These are phyloP conservation scores for Plecturocebus donacophilus DNA, from an alignment of 2,113 vertebrate species.

Conservation along the genomic window DNA sequence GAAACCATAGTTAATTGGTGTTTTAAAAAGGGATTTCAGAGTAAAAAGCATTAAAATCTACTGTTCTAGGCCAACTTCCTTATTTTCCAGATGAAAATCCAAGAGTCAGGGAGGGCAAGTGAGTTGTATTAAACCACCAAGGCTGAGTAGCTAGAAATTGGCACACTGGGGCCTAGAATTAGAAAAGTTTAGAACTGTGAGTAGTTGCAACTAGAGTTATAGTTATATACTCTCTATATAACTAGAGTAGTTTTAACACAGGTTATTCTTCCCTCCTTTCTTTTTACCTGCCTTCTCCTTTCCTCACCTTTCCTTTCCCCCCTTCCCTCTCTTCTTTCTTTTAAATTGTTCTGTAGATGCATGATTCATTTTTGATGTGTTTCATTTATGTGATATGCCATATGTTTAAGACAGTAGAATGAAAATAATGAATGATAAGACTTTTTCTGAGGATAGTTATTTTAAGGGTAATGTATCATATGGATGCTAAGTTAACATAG, in stretches of 20 bases:
- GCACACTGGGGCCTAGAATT: background rate
- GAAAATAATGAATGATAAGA: background rate
- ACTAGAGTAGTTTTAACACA: background rate
- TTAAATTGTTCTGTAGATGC: background rate
- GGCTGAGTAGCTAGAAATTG: background rate
- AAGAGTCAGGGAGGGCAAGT: background rate
- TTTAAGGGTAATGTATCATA: background rate
- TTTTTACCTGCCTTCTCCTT: background rate
- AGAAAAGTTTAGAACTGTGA: background rate
- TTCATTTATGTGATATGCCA: background rate
- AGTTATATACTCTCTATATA: too few relatives aligned
- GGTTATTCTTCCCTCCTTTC: background rate
- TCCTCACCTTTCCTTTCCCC: background rate
- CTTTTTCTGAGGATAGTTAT: background rate
- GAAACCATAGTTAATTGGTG: background rate
- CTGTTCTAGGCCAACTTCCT: background rate
- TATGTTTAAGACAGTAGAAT: background rate
- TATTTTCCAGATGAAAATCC: conserved; percentile 11
- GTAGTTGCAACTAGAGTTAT: background rate
- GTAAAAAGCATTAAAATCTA: conserved; percentile 24
- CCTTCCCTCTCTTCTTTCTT: background rate
- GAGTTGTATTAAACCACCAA: background rate
- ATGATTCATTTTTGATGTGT: background rate
- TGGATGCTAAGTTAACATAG: background rate
- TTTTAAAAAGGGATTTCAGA: background rate